Conservation (phyloP, 1,140 invertebrate genomes). For the Drosophila jambulina region DNA sequence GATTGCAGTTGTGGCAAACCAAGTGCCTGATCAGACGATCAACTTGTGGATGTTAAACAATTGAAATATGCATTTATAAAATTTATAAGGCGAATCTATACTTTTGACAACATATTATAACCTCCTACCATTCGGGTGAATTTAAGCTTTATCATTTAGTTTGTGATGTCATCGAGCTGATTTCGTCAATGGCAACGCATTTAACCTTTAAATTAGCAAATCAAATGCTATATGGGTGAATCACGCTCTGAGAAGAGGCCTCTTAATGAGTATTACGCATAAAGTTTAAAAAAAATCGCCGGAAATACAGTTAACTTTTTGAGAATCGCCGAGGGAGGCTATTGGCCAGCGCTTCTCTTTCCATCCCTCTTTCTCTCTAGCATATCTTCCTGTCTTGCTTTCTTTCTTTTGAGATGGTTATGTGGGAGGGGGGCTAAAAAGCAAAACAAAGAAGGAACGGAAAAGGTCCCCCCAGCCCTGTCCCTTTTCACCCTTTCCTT, state of each 20-base stretch:
- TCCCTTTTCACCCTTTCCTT: neutral
- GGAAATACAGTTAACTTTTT: neutral
- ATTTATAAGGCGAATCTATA: neutral
- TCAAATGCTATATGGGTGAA: slow-evolving; percentile 16
- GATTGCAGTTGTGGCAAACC: neutral
- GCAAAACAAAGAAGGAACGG: neutral
- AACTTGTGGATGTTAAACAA: neutral
- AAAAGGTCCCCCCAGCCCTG: neutral
- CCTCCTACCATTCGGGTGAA: neutral
- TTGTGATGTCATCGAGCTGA: slow-evolving; percentile 30
- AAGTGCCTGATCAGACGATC: neutral
- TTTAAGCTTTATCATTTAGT: neutral
- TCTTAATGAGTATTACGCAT: slow-evolving; percentile 23
- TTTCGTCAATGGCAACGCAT: slow-evolving; percentile 9
- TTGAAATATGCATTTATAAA: neutral
- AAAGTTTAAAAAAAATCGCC: neutral
- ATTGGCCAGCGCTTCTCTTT: neutral
- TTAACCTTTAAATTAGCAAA: slow-evolving; percentile 39
- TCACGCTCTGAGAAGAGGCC: neutral
- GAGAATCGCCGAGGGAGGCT: slow-evolving; percentile 25
- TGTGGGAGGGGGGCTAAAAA: neutral
- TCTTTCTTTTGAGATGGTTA: neutral
- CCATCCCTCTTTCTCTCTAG: neutral
- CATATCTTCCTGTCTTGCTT: neutral
- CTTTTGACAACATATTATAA: neutral